A percentile compares a stretch with the other conserved stretches of the same genome.
phyloP scores from a whole-genome alignment of 1,140 invertebrate genomes.

The Camponotus pennsylvanicus region DNA sequence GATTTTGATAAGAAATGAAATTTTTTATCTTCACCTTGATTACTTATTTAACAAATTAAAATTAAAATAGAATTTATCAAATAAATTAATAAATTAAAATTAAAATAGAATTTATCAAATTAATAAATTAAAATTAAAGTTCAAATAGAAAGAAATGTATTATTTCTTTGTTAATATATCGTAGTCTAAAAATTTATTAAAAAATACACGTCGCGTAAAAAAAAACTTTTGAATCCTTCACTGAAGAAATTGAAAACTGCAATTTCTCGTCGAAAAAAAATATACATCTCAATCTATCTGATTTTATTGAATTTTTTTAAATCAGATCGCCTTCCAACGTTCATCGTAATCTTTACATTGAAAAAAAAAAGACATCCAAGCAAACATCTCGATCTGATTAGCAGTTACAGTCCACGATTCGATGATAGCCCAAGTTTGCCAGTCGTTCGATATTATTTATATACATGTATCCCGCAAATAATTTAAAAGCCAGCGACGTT shows the following conservation, averaged over 20 bases:
- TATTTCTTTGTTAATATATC: not conserved
- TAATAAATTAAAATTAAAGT: too few species aligned
- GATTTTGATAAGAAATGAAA: not conserved
- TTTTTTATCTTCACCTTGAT: not conserved
- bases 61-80: too few species aligned
- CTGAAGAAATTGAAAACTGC: not conserved
- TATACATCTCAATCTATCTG: not conserved
- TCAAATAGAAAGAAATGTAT: too few species aligned
- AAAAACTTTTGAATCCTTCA: not conserved
- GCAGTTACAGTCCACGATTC: constrained; percentile 20
- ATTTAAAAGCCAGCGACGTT: constrained; percentile 52
- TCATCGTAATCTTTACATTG: not conserved
- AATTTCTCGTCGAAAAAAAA: not conserved
- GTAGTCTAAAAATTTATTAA: not conserved
- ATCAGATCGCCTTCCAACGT: not conserved
- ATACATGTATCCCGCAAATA: constrained; percentile 32
- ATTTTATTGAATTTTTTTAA: not conserved
- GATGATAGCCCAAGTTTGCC: constrained; percentile 31
- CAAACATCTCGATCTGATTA: not conserved
- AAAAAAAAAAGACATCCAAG: not conserved
- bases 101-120: too few species aligned
- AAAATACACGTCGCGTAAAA: not conserved
- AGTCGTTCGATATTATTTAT: constrained; percentile 51
- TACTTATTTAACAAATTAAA: too few species aligned
- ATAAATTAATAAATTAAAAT: too few species aligned